Evolutionary conservation across 2,888 invertebrate genomes (phyloP).

Genomic region (Pseudoips prasinana): DNA sequence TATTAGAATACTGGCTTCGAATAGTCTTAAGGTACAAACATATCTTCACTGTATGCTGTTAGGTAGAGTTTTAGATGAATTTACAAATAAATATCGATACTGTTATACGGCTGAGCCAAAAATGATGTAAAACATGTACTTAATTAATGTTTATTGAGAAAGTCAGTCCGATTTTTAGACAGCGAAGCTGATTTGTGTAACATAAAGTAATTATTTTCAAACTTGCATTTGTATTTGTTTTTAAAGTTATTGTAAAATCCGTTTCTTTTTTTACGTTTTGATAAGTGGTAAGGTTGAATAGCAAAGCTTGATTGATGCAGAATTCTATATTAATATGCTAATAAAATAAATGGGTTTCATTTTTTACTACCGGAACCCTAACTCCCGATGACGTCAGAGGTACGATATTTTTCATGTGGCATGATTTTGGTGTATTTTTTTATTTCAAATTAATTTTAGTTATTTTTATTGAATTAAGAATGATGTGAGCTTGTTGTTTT

Average conservation of each 20-base stretch:
- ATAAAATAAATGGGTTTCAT: slow-evolving; percentile 55
- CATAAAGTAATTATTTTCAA: not conserved
- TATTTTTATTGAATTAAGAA: too few species aligned
- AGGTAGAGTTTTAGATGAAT: slow-evolving; percentile 36
- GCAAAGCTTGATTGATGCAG: slow-evolving; percentile 61
- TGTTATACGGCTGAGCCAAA: not conserved
- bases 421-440: slow-evolving; percentile 51
- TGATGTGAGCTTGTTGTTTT: slow-evolving; percentile 26
- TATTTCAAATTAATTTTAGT: too few species aligned
- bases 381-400: slow-evolving; percentile 42
- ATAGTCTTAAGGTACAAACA: slow-evolving; percentile 26
- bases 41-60: slow-evolving; percentile 25
- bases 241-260: slow-evolving; percentile 9
- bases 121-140: too few species aligned
- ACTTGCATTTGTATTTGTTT: slow-evolving; percentile 30
- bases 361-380: slow-evolving; percentile 28
- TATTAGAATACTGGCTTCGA: slow-evolving; percentile 16
- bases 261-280: slow-evolving; percentile 15
- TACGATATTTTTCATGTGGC: slow-evolving; percentile 50
- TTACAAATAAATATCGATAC: slow-evolving; percentile 26
- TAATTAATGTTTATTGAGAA: too few species aligned
- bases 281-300: slow-evolving; percentile 35
- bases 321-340: slow-evolving; percentile 65
- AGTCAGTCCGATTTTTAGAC: too few species aligned
- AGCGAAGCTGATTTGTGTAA: slow-evolving; percentile 20